A percentile compares a stretch with the other conserved stretches of the same genome.
Conservation (phyloP, 2,888 invertebrate species). For the Dolichopus griseipennis region DNA sequence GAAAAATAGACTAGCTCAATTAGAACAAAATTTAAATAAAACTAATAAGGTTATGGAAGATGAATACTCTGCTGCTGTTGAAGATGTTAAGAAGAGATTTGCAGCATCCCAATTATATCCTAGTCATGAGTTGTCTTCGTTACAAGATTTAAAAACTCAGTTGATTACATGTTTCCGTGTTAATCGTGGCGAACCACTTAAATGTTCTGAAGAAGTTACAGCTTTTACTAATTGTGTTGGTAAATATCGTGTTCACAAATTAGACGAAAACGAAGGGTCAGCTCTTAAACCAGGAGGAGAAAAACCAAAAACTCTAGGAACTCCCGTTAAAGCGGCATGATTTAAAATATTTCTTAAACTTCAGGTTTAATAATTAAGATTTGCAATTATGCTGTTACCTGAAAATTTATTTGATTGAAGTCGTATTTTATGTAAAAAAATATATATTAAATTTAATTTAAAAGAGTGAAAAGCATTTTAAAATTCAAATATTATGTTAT, state of each 20-base stretch:
- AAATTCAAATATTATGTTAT: too few species aligned
- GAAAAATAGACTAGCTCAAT: constrained; percentile 47
- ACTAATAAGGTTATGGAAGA: constrained; percentile 50
- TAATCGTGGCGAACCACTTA: constrained; percentile 51
- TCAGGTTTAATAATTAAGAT: too few species aligned
- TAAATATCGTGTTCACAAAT: constrained; percentile 45
- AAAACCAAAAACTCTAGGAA: constrained; percentile 18
- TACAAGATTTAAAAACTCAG: constrained; percentile 47
- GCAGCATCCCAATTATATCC: constrained; percentile 30
- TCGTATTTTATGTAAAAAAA: too few species aligned
- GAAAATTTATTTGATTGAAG: too few species aligned
- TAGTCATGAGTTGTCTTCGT: constrained; percentile 44
- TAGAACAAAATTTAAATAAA: constrained; percentile 49
- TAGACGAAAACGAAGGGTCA: constrained; percentile 25
- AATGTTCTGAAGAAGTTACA: constrained; percentile 52
- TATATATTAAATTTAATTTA: too few species aligned
- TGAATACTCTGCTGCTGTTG: constrained; percentile 50
- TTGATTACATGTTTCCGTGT: constrained; percentile 53
- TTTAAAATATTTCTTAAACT: too few species aligned
- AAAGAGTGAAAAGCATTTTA: too few species aligned
- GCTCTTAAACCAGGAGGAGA: constrained; percentile 10
- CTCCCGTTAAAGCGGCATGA: constrained; percentile 24
- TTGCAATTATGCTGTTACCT: too few species aligned
- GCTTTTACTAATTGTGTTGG: constrained; percentile 55
- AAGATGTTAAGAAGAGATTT: constrained; percentile 41